Evolutionary conservation across 37 sponge, comb jelly and placozoan species (phyloP).

Genomic region (Cliona cf. orientalis): DNA sequence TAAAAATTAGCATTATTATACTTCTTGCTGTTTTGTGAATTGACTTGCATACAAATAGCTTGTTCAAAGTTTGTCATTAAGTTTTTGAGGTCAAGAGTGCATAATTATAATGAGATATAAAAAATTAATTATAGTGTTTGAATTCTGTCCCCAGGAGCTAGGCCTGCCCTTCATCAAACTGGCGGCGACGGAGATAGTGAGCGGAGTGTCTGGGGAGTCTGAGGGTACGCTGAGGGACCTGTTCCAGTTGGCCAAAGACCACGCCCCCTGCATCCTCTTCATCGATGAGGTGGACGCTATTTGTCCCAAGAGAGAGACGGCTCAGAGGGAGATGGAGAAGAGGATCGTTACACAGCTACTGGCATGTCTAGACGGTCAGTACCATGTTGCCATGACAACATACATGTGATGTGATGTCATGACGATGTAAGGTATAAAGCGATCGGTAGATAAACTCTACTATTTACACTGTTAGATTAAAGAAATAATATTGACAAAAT

Average conservation of each 20-base stretch:
- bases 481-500: too few relatives aligned
- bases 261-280: constrained; percentile 91
- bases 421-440: neutral
- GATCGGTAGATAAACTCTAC: neutral
- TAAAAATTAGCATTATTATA: neutral
- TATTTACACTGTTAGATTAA: too few relatives aligned
- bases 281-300: constrained; percentile 98
- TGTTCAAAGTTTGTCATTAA: neutral
- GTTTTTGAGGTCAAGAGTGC: neutral
- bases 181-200: constrained; percentile 94
- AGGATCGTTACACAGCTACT: constrained; percentile 95
- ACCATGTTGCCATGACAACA: neutral
- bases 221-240: constrained; percentile 90
- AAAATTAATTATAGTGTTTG: neutral
- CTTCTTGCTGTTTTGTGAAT: neutral
- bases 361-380: constrained; percentile 88
- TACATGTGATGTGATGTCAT: neutral
- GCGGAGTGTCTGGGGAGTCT: constrained; percentile 96
- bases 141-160: constrained; percentile 62
- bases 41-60: too few relatives aligned
- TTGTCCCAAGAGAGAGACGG: constrained; percentile 90
- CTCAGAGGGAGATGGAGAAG: constrained; percentile 95
- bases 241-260: constrained; percentile 74
- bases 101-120: neutral
- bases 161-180: constrained; percentile 85